Evolutionary conservation across 2,797 vertebrate species (phyloP), one percentile per base, ranked within the genome.

Genomic region (Menidia menidia): DNA sequence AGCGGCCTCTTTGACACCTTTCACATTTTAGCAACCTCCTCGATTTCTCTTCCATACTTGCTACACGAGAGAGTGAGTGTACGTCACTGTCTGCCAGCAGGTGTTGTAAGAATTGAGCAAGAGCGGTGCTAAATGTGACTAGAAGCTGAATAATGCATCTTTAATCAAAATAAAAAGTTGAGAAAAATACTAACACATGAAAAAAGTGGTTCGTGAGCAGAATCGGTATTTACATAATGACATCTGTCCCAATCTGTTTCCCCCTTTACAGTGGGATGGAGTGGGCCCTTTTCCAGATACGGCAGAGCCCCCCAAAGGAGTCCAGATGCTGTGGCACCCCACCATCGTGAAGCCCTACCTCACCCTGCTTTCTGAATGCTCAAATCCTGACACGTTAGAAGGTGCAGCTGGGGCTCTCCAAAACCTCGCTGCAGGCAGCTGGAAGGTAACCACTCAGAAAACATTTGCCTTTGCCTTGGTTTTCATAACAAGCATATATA

Each of bases 321-420:
- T 99, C 89, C 97, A 99, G 94, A 98, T 99, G 97, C 92, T 99
- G 88, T 99, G 98, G 98, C 98, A 99, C 94, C 98, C 98, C 53
- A 98, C 97, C 84, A 98, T 99, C 85, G 98, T 99, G 86, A 99
- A 99, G 95, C 98, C 98, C 94, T 99, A 99, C 97, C 97, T 99
- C 95, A 98, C 97, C 73, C 96, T 99, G 92, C 95, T 99, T 87
- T 99, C 98, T 71, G 98, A 99, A 92, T 99, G 98, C 95, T 99
- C 98, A 77, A 99, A 99, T 86, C 96, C 98, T 4, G 98, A 99
- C 94, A 99, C 98, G 0, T 93, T 99, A 91, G 98, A 99, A 92
- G 98, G 98, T 61, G 97, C 98, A 7, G 97, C 98, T 1, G 98
- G 98, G 16, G 98, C 98, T 57, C 93, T 99, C 89, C 98, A 99